A percentile compares a stretch with the other conserved stretches of the same genome.
Evolutionary conservation across 2,888 invertebrate species (phyloP).

Genomic region (Encarsia formosa): DNA sequence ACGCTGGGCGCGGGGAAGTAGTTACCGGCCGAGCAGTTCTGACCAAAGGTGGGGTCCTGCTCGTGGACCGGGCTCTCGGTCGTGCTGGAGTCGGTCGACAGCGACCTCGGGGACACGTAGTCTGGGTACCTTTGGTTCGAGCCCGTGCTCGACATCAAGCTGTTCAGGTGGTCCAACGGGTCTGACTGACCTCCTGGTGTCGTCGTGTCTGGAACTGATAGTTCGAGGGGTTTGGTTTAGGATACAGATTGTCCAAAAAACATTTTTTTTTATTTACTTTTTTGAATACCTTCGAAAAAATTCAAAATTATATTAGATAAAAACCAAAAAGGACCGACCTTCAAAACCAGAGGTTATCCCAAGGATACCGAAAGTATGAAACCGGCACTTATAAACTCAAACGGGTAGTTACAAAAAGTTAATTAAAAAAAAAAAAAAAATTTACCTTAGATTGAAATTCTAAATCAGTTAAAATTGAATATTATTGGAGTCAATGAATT

Average conservation of each 20-base stretch:
- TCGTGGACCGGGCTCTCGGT: constrained; percentile 81
- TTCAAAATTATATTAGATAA: not conserved
- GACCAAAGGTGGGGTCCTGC: constrained; percentile 56
- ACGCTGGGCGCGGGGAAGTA: constrained; percentile 65
- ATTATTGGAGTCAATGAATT: too few relatives aligned
- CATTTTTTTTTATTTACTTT: not conserved
- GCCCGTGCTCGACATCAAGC: constrained; percentile 43
- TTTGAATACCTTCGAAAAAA: not conserved
- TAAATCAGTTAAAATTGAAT: too few relatives aligned
- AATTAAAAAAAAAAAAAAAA: too few relatives aligned
- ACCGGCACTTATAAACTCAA: too few relatives aligned
- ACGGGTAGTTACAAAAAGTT: too few relatives aligned
- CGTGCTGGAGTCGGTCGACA: constrained; percentile 78
- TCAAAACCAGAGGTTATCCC: too few relatives aligned
- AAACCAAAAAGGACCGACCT: not conserved
- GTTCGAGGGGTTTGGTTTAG: not conserved
- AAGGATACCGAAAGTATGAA: too few relatives aligned
- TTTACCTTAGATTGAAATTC: too few relatives aligned
- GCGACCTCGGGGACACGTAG: constrained; percentile 62
- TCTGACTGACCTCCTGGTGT: constrained; percentile 51
- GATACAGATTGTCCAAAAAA: not conserved
- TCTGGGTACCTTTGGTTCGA: constrained; percentile 47
- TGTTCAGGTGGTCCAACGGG: constrained; percentile 47
- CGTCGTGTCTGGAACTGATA: constrained; percentile 70
- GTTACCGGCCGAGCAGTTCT: constrained; percentile 52